Percentiles rank a stretch among this genome's conserved stretches.
These are phyloP conservation scores for Crematogaster levior DNA, from an alignment of 2,888 invertebrate species.

Conservation along the genomic window DNA sequence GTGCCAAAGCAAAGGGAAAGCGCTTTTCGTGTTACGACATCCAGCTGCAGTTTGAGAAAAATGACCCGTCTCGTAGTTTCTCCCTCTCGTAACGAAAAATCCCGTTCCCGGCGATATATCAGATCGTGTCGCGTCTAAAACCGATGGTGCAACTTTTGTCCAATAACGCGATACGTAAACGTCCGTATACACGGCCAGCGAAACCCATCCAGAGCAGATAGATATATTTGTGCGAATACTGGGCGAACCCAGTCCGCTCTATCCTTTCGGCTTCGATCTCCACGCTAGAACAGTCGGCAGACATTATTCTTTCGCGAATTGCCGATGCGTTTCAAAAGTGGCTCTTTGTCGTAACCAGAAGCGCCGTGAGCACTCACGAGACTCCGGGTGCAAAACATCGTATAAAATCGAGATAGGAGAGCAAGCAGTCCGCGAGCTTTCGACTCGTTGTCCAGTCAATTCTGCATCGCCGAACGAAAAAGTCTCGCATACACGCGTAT, in stretches of 20 bases:
- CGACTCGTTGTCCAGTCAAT: slow-evolving; percentile 13
- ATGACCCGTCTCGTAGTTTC: slow-evolving; percentile 78
- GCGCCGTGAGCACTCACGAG: slow-evolving; percentile 6
- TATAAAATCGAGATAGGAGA: slow-evolving; percentile 27
- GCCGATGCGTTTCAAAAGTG: slow-evolving; percentile 55
- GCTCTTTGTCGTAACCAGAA: slow-evolving; percentile 53
- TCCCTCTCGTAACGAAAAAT: slow-evolving; percentile 72
- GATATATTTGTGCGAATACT: slow-evolving; percentile 63
- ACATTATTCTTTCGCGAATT: slow-evolving; percentile 56
- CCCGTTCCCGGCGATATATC: slow-evolving; percentile 77
- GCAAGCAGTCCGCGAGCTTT: slow-evolving; percentile 1
- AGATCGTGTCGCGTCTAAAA: slow-evolving; percentile 78
- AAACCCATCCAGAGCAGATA: slow-evolving; percentile 55
- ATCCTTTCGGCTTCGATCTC: slow-evolving; percentile 36
- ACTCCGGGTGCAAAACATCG: slow-evolving; percentile 18
- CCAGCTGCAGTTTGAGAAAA: slow-evolving; percentile 78
- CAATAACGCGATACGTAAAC: slow-evolving; percentile 78
- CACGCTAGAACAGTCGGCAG: slow-evolving; percentile 39
- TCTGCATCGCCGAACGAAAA: background rate
- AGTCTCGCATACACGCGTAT: background rate
- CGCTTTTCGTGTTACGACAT: slow-evolving; percentile 64
- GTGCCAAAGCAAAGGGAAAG: slow-evolving; percentile 37
- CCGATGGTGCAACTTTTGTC: slow-evolving; percentile 81
- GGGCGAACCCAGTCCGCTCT: slow-evolving; percentile 30
- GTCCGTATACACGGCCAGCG: slow-evolving; percentile 58